These are phyloP conservation scores for Notodonta dromedarius DNA, from an alignment of 2,888 invertebrate species.

Conservation along the genomic window DNA sequence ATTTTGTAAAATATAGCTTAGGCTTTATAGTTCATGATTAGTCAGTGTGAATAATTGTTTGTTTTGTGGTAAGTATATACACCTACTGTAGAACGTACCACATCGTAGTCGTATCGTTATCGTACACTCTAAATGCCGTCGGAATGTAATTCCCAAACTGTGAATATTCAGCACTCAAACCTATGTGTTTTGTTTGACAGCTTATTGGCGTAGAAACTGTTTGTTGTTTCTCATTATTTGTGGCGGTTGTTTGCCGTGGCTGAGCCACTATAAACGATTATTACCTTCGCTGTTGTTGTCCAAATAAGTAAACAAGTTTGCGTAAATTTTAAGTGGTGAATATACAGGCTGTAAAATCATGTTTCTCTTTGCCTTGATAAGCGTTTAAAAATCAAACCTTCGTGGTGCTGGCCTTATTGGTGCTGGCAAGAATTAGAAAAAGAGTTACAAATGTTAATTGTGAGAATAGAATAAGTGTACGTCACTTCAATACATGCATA, in stretches of 20 bases:
- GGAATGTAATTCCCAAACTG: constrained; percentile 33
- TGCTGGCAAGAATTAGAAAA: neutral
- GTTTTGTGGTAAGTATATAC: too few species aligned
- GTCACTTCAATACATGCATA: too few species aligned
- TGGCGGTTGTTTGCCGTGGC: constrained; percentile 36
- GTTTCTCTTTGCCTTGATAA: neutral
- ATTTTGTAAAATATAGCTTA: too few species aligned
- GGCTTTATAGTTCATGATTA: too few species aligned
- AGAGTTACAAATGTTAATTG: too few species aligned
- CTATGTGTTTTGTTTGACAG: constrained; percentile 71
- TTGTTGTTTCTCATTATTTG: constrained; percentile 50
- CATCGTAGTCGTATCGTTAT: constrained; percentile 34
- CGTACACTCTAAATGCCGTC: constrained; percentile 22
- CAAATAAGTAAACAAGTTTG: constrained; percentile 33
- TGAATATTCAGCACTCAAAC: constrained; percentile 58
- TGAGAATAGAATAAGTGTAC: too few species aligned
- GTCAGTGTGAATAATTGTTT: too few species aligned
- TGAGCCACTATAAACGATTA: constrained; percentile 32
- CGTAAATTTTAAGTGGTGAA: constrained; percentile 20
- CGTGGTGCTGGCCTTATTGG: neutral
- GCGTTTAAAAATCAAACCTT: neutral
- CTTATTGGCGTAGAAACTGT: constrained; percentile 59
- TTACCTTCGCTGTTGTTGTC: constrained; percentile 24
- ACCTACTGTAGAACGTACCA: neutral
- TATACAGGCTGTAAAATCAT: constrained; percentile 1